A percentile compares a stretch with the other conserved stretches of the same genome.
phyloP scores from a whole-genome alignment of 2,888 invertebrate genomes.

The Neuroscelio doddi region DNA sequence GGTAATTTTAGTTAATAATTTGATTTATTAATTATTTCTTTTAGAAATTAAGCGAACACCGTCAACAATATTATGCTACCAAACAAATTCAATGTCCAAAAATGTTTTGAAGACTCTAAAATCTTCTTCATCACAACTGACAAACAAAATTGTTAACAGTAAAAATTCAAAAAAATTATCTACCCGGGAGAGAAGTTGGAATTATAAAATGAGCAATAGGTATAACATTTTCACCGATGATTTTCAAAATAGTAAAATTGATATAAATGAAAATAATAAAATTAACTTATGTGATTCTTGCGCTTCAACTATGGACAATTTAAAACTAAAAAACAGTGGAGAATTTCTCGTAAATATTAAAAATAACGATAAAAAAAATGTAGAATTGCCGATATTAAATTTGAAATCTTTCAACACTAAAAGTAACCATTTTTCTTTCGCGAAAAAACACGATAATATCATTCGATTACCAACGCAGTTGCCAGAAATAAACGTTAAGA shows the following conservation, averaged over 20 bases:
- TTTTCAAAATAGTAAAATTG: constrained; percentile 16
- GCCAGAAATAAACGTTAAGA: too few species aligned
- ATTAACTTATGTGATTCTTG: constrained; percentile 31
- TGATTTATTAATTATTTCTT: too few species aligned
- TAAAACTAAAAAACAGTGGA: not conserved
- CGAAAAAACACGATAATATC: too few species aligned
- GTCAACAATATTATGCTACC: constrained; percentile 58
- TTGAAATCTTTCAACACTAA: constrained; percentile 2
- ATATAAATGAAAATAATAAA: constrained; percentile 2
- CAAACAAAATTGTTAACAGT: constrained; percentile 22
- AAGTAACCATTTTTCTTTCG: not conserved
- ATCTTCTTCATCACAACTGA: constrained; percentile 28
- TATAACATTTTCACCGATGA: constrained; percentile 44
- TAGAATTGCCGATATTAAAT: constrained; percentile 5
- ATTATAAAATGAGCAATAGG: constrained; percentile 64
- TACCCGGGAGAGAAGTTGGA: constrained; percentile 50
- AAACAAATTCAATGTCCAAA: too few species aligned
- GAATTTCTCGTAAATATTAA: not conserved
- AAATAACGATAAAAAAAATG: constrained; percentile 6
- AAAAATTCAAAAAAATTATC: constrained; percentile 38
- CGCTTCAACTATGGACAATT: constrained; percentile 9
- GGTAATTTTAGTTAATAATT: too few species aligned
- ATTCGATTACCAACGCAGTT: too few species aligned
- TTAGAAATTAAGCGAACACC: constrained; percentile 40
- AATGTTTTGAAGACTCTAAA: constrained; percentile 32